Conservation (phyloP, 2,113 vertebrate genomes). For the Callaeas wilsoni region DNA sequence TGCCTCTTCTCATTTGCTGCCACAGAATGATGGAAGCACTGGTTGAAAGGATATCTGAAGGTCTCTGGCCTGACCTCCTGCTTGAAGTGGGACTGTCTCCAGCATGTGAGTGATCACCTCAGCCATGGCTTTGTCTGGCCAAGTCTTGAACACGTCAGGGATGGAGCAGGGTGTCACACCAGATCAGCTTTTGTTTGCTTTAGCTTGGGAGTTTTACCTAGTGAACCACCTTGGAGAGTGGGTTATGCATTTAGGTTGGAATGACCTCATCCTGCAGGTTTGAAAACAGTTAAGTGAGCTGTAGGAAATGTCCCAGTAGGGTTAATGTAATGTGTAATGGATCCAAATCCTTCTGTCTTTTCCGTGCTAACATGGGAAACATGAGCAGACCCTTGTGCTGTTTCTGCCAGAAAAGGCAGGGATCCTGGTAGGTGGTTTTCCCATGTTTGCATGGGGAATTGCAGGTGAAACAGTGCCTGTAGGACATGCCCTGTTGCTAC, state of each 20-base stretch:
- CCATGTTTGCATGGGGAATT: rapidly evolving
- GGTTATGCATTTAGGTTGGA: not conserved
- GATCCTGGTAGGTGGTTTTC: not conserved
- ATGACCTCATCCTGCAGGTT: constrained; percentile 41
- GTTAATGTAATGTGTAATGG: not conserved
- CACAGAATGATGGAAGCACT: not conserved
- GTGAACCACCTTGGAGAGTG: not conserved
- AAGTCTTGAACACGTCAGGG: not conserved
- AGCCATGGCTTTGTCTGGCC: not conserved
- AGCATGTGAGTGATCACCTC: not conserved
- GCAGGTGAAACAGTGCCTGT: not conserved
- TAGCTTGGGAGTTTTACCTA: not conserved
- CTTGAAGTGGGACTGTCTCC: not conserved
- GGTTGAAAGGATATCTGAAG: not conserved
- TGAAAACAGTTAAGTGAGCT: not conserved
- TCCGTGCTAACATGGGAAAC: not conserved
- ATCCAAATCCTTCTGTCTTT: not conserved
- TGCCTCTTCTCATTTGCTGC: not conserved
- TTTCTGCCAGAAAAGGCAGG: not conserved
- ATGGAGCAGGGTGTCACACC: not conserved
- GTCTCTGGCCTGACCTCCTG: not conserved
- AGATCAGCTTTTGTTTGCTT: constrained; percentile 7
- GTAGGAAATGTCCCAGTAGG: not conserved
- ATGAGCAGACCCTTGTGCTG: not conserved
- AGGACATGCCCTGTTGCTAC: not conserved